Evolutionary conservation across 2,888 invertebrate species (phyloP), one percentile per base, ranked within the genome.

Genomic region (Encarsia formosa): DNA sequence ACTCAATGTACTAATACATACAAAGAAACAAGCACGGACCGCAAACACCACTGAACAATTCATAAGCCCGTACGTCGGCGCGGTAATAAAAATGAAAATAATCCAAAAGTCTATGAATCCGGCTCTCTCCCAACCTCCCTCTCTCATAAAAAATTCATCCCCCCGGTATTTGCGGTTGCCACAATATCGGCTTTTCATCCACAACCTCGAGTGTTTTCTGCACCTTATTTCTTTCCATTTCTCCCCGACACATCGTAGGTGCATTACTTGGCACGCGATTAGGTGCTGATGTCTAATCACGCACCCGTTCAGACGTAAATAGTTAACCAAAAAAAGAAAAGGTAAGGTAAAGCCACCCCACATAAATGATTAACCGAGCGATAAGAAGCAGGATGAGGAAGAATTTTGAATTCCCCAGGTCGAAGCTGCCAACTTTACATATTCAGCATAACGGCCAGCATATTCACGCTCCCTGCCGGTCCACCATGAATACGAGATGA

Each of bases 401-500:
- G n/a, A n/a, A n/a, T n/a, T n/a, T n/a, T n/a, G n/a, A n/a, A n/a
- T n/a, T n/a, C n/a, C n/a, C n/a, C n/a, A n/a, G n/a, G n/a, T n/a
- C n/a, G n/a, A n/a, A n/a, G n/a, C n/a, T n/a, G n/a, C n/a, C n/a
- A n/a, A n/a, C n/a, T n/a, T n/a, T 2, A 11, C 18, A 13, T 37
- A 26, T 37, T 31, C 16, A 16, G 13, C 22, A 20, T 16, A 20
- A 19, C 15, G 13, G 1, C 11, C 18, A 15, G n/a, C n/a, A n/a
- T n/a, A n/a, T 18, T 26, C 31, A 11, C 16, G 13, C 26, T 6
- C 20, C 3, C 16, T 38, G n/a, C n/a, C 44, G 49, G 31, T 26
- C 62, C 66, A 69, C 66, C 68, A 74, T 74, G 73, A 74, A 74
- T 74, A 72, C 72, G 54, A 69, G 64, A 74, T 73, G n/a, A n/a